These are phyloP conservation scores for Diadumene lineata DNA, from an alignment of 92 coral and sea anemone species.

Conservation along the genomic window DNA sequence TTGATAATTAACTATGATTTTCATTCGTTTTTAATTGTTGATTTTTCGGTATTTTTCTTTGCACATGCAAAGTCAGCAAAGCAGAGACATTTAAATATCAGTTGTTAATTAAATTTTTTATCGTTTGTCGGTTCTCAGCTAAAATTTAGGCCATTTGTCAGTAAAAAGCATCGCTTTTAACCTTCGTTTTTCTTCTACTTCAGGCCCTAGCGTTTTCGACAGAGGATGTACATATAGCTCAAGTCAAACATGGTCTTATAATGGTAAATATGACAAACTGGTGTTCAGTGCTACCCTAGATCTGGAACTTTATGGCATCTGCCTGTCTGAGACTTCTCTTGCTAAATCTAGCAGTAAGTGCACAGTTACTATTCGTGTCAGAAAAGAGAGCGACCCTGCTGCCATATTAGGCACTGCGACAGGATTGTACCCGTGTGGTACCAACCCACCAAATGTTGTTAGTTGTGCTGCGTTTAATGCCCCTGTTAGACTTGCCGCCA, in stretches of 20 bases:
- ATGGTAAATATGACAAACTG: conserved; percentile 21
- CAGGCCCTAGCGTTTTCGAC: background rate
- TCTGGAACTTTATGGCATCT: conserved; percentile 1
- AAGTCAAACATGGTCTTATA: background rate
- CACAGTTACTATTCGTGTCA: background rate
- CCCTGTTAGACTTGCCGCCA: background rate
- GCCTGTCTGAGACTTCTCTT: background rate
- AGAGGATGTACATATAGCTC: conserved; percentile 6
- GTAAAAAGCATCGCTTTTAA: too few relatives aligned
- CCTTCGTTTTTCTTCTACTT: too few relatives aligned
- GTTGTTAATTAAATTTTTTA: too few relatives aligned
- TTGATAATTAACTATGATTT: too few relatives aligned
- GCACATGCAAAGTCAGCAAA: too few relatives aligned
- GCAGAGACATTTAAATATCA: too few relatives aligned
- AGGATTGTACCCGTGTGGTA: background rate
- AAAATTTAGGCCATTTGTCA: too few relatives aligned
- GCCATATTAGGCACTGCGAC: background rate
- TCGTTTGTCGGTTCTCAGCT: too few relatives aligned
- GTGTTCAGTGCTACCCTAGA: conserved; percentile 9
- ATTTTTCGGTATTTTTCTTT: too few relatives aligned
- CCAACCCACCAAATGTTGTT: background rate
- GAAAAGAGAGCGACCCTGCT: conserved; percentile 14
- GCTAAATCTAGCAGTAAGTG: background rate
- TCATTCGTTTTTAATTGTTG: too few relatives aligned
- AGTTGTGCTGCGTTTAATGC: background rate